Evolutionary conservation across 2,888 invertebrate species (phyloP).

Genomic region (Zhuqinia jingwanae): DNA sequence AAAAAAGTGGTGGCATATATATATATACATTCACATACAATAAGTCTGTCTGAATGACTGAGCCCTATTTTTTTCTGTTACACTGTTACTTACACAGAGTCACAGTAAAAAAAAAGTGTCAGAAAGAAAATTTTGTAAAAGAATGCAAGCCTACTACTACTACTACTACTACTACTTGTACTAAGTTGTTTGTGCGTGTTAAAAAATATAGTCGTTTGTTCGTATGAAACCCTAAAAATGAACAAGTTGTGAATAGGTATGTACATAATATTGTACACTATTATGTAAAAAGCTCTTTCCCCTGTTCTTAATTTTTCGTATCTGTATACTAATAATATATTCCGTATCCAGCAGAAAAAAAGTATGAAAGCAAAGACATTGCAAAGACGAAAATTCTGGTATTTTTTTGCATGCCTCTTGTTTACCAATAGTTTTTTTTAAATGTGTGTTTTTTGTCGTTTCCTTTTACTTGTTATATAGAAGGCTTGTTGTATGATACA

Average conservation of each 20-base stretch:
- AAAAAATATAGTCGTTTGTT: constrained; percentile 2
- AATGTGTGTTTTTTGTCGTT: background rate
- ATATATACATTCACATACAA: constrained; percentile 6
- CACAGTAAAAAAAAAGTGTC: constrained; percentile 33
- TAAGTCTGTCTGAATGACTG: constrained; percentile 23
- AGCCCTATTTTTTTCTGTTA: constrained; percentile 58
- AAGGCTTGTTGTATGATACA: too few species aligned
- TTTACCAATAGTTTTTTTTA: background rate
- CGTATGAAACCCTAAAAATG: constrained; percentile 30
- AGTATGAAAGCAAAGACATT: background rate
- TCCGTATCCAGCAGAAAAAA: constrained; percentile 34
- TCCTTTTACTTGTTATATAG: too few species aligned
- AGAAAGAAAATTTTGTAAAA: constrained; percentile 27
- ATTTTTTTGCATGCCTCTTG: constrained; percentile 13
- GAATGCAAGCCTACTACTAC: constrained; percentile 32
- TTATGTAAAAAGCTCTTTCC: constrained; percentile 3
- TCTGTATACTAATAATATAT: too few species aligned
- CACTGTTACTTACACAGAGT: background rate
- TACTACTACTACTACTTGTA: too few species aligned
- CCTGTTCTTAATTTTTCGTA: background rate
- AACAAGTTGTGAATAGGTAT: constrained; percentile 20
- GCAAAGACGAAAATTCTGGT: background rate
- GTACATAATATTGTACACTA: background rate
- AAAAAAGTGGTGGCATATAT: constrained; percentile 3
- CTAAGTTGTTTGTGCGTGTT: constrained; percentile 16